Evolutionary conservation across 2,113 vertebrate species (phyloP).

Genomic region (Cyphomyrus discorhynchus): DNA sequence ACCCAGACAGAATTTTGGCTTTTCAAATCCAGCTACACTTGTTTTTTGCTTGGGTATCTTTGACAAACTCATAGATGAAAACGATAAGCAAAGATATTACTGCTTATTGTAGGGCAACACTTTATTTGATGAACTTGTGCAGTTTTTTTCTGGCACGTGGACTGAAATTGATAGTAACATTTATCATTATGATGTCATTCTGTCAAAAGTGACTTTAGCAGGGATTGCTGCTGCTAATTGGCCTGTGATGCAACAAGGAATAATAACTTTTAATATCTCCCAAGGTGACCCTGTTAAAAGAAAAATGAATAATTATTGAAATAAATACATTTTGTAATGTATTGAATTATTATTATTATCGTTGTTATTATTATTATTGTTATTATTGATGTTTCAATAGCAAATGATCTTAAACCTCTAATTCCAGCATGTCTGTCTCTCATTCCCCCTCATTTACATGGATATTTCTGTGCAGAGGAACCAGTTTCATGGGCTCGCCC

Average conservation of each 20-base stretch:
- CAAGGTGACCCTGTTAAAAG: neutral
- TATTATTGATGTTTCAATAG: neutral
- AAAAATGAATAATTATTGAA: neutral
- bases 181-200: neutral
- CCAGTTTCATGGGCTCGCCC: neutral
- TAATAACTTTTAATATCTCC: neutral
- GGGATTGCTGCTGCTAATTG: neutral
- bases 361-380: neutral
- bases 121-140: neutral
- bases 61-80: neutral
- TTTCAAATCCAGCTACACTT: neutral
- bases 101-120: neutral
- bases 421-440: neutral
- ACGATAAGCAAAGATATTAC: neutral
- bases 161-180: neutral
- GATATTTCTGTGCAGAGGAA: neutral
- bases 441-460: neutral
- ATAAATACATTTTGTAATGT: neutral
- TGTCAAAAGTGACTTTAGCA: neutral
- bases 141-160: neutral
- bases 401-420: neutral
- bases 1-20: neutral
- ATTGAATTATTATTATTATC: neutral
- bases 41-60: neutral
- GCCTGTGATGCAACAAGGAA: neutral